These are phyloP conservation scores for Chamaetylas fuelleborni DNA, from an alignment of 2,113 vertebrate genomes.

Conservation along the genomic window DNA sequence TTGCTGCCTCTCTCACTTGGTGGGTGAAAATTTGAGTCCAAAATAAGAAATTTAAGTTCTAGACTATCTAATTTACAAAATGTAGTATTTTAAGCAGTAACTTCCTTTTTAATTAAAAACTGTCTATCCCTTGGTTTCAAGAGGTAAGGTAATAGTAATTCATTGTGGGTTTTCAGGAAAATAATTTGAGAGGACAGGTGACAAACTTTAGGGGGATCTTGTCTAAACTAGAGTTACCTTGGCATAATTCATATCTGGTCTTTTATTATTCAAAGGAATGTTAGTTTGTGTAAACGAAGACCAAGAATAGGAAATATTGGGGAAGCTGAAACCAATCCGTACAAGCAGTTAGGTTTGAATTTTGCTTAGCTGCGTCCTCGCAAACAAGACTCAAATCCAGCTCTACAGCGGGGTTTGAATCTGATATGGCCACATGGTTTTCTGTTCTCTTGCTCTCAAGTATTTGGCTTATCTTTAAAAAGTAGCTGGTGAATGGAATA, in stretches of 20 bases:
- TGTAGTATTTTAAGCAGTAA: background rate
- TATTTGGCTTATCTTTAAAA: background rate
- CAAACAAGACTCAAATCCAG: background rate
- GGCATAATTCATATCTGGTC: background rate
- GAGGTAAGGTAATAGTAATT: background rate
- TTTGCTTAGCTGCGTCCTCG: background rate
- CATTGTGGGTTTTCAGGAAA: background rate
- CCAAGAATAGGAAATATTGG: background rate
- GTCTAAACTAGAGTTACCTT: background rate
- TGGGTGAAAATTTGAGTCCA: background rate
- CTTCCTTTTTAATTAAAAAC: background rate
- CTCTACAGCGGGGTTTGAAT: background rate
- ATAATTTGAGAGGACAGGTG: background rate
- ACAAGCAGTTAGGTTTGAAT: background rate
- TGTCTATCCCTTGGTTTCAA: background rate
- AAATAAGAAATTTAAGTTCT: background rate
- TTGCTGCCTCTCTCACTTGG: background rate
- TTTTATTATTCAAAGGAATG: background rate
- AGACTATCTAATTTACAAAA: background rate
- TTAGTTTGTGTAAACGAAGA: background rate
- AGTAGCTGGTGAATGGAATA: background rate
- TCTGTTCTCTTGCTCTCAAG: background rate
- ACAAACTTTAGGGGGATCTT: background rate
- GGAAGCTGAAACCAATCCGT: background rate
- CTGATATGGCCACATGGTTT: background rate